Base-by-base conservation (phyloP, 2,888 invertebrate genomes). In the Dusona sp. region DNA sequence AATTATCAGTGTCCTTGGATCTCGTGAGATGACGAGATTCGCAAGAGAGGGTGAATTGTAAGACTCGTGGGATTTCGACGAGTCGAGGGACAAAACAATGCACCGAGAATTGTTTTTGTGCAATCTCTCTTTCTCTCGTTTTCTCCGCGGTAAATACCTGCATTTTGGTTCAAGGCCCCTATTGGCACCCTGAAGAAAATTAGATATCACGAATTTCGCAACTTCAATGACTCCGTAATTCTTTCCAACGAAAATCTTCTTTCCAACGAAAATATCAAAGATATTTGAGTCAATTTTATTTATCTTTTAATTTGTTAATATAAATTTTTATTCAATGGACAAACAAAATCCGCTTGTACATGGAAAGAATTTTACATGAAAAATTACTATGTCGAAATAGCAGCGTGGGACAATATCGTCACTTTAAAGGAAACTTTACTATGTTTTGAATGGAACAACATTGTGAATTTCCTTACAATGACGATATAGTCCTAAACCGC, bases 1-100 rank as follows among this genome's bases (percentile, higher is more conserved):
- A 85, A 85, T 85, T 83, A 82, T 83, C 36, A 45, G n/a, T 57
- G 85, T 85, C 85, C 86, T 84, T 80, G 86, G 70, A 45, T 64
- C 81, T 64, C 54, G 22, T 3, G 29, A 61, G 70, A 36, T 80
- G 29, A 19, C 70, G 64, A 67, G 51, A 74, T 79, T 70, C 38
- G 64, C 36, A 36, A 25, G 68, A 54, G 79, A 78, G 83, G 78
- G 73, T 61, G 79, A 74, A 64, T 79, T 51, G 82, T 65, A 65
- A 83, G 51, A 67, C 74, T 73, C 29, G 7, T 36, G 29, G 42
- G 61, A 48, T 51, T 42, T 29, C 42, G 33, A 16, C 38, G 68
- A 48, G 65, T 38, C 38, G 68, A 36, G 61, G 36, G 16, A 54
- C 72, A 9, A 64, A 70, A 65, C 73, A 73, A 83, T 73, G 73